Base-by-base conservation (phyloP, 2,113 vertebrate species). In the Monarcha castaneiventris region DNA sequence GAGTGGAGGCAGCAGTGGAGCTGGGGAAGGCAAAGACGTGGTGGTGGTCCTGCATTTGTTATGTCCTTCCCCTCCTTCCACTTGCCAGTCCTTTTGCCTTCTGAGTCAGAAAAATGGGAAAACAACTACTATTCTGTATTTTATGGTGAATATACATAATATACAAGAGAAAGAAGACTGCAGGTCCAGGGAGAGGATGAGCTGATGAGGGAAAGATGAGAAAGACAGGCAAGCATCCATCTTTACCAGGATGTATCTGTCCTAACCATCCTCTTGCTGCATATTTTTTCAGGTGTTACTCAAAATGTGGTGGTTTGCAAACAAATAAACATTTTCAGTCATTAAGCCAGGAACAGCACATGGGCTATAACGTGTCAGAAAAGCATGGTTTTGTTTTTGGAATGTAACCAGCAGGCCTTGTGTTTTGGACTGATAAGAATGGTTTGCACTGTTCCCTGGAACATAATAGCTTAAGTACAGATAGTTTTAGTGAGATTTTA, bases 361-460 rank as follows among this genome's bases (percentile, higher is more conserved):
- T 20, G 27, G 44, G 30, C 35, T 93, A 51, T 55, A 71, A 37
- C 54, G 46, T 49, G 19, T 81, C 64, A 77, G 59, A 74, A 94
- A 58, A 81, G 13, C 32, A 37, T 39, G 23, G 11, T 2, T 82
- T 93, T 79, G n/a, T 9, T 95, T 87, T 69, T 76, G 63, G 37
- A 85, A 86, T 5, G 4, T 43, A 80, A 66, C 68, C 79, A 88
- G 20, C 23, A 74, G 37, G 63, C 32, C 63, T 86, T 44, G 26
- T 95, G 85, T 35, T 93, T 85, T 73, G 54, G 67, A 68, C 63
- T 94, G 79, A 80, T 93, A 94, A 95, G 72, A 87, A 80, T 3
- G 20, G 41, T 49, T 88, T 73, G 69, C 39, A 29, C 59, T 73
- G 23, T 51, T 92, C 59, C 46, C 23, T 77, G 33, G 29, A 86